Conservation (phyloP, 2,888 invertebrate species). For the Tryphoninae sp. region DNA sequence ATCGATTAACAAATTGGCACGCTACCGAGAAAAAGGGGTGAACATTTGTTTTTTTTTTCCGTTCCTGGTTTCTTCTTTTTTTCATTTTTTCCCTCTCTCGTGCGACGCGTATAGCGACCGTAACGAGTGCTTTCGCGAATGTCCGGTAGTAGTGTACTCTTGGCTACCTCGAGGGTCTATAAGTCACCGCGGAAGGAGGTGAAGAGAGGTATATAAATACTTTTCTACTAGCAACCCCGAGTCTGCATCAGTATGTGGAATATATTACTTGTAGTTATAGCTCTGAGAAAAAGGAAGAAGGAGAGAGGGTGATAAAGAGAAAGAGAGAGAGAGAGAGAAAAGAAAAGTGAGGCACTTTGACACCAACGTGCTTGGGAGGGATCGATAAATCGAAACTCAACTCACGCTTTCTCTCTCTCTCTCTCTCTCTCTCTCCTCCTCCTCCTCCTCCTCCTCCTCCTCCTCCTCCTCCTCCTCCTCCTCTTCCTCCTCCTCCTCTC, state of each 20-base stretch:
- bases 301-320: neutral
- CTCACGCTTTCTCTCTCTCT: constrained; percentile 54
- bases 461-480: no score
- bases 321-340: constrained; percentile 1
- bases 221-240: neutral
- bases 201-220: constrained; percentile 32
- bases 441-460: no score
- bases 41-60: constrained; percentile 16
- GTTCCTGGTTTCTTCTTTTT: constrained; percentile 12
- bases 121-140: constrained; percentile 7
- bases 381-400: constrained; percentile 67
- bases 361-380: constrained; percentile 48
- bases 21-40: constrained; percentile 39
- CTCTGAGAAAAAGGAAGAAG: neutral
- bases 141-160: constrained; percentile 10
- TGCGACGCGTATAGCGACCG: neutral
- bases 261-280: constrained; percentile 33
- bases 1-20: constrained; percentile 72
- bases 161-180: constrained; percentile 29
- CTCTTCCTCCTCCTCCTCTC: no score
- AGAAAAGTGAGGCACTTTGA: constrained; percentile 19
- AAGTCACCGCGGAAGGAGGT: constrained; percentile 39
- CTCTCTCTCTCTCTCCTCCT: constrained; percentile 16
- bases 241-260: constrained; percentile 6
- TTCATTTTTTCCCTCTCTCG: neutral